Evolutionary conservation across 1,140 invertebrate genomes (phyloP), one percentile per base, ranked within the genome.

Genomic region (Batillaria attramentaria): DNA sequence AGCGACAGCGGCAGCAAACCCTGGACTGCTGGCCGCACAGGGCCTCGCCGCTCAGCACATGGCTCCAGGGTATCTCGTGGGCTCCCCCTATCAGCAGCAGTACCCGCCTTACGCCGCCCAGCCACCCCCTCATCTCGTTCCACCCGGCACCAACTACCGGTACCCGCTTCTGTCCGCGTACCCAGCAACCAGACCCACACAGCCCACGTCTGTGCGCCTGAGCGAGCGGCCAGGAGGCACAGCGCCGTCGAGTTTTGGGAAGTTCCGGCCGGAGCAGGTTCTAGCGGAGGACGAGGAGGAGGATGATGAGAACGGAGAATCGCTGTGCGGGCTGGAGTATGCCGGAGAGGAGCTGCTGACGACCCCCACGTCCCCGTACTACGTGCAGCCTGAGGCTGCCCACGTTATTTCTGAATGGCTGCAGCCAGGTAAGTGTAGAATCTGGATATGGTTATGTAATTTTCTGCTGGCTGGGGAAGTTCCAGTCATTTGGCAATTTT

Each of bases 81-180:
- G 76, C 8, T 82, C 79, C 39, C 79, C 69, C 54, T 81, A 78
- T 68, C 80, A 75, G 8, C 74, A 28, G 20, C 77, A 78, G 24
- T 72, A 72, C n/a, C 70, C 66, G 2, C 60, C 37, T 16, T 74
- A 75, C 42, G 65, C n/a, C n/a, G n/a, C 33, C 18, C 60, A 54
- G 41, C n/a, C 54, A 0, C 73, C 57, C 28, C 13, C 62, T 28
- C 72, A 54, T 13, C 50, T 39, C 28, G 62, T 35, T 42, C 69
- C 77, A 41, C 75, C 60, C 1, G 46, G 28, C 10, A 37, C 62
- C n/a, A 50, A 73, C 43, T 73, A 66, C 81, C 93, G 94, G 84
- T 93, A 93, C 84, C 94, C 94, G 85, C 93, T 91, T 80, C 57
- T 54, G n/a, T 73, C 77, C 18, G 72, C 72, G 8, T 82, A 83